Percentiles rank a stretch among this genome's conserved stretches.
These are phyloP conservation scores for Mesochorus sp. DNA, from an alignment of 2,888 invertebrate species.

Conservation along the genomic window DNA sequence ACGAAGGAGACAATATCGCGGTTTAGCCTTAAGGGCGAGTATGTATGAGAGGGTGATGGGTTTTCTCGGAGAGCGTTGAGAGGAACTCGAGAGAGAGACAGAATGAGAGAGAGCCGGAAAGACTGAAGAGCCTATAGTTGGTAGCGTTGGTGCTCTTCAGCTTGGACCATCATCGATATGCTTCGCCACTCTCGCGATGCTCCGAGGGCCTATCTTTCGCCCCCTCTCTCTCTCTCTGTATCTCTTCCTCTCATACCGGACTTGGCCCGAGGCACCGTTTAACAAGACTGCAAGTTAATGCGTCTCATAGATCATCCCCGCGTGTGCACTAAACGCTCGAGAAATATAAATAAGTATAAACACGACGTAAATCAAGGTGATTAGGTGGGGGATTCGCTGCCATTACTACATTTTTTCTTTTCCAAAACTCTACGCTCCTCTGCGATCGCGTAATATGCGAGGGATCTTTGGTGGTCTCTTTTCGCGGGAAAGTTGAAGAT, in stretches of 20 bases:
- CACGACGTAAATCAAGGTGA: conserved; percentile 80
- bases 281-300: conserved; percentile 81
- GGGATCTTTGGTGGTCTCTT: conserved; percentile 31
- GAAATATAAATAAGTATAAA: conserved; percentile 80
- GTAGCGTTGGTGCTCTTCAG: conserved; percentile 38
- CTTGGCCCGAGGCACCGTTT: conserved; percentile 77
- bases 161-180: conserved; percentile 55
- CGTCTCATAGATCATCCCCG: conserved; percentile 79
- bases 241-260: conserved; percentile 1
- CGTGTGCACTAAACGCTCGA: conserved; percentile 78
- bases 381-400: conserved; percentile 72
- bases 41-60: conserved; percentile 52
- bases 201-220: background rate
- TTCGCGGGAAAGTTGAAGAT: background rate
- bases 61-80: conserved; percentile 47
- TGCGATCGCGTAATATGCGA: conserved; percentile 12
- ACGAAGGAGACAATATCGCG: conserved; percentile 56
- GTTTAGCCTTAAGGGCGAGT: conserved; percentile 65
- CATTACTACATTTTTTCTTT: conserved; percentile 65
- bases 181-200: conserved; percentile 49
- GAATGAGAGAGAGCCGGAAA: conserved; percentile 63
- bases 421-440: conserved; percentile 32
- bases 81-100: conserved; percentile 56
- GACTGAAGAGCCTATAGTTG: conserved; percentile 65
- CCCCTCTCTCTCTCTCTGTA: conserved; percentile 4